A percentile compares a stretch with the other conserved stretches of the same genome.
These are phyloP conservation scores for Stenodera caucasica DNA, from an alignment of 2,888 invertebrate species.

Conservation along the genomic window DNA sequence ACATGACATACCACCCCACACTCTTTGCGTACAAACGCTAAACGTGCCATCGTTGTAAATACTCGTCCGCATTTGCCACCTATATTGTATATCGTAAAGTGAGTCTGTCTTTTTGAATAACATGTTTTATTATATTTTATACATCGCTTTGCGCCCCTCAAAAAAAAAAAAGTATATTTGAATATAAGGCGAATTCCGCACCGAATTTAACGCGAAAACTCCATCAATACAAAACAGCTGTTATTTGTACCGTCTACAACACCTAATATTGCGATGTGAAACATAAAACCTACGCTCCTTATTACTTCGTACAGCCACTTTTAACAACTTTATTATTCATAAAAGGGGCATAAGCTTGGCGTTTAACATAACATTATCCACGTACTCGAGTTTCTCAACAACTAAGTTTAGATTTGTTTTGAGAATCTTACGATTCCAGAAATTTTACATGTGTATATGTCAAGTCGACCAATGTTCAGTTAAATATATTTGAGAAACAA, in stretches of 20 bases:
- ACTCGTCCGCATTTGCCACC: constrained; percentile 24
- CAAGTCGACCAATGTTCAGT: neutral
- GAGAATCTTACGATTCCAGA: neutral
- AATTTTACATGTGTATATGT: neutral
- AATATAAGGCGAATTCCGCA: constrained; percentile 8
- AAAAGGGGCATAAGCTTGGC: constrained; percentile 30
- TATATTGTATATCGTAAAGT: constrained; percentile 26
- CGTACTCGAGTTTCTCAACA: constrained; percentile 2
- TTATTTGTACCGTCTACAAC: constrained; percentile 40
- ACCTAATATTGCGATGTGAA: constrained; percentile 42
- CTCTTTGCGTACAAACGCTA: constrained; percentile 41
- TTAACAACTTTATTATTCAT: constrained; percentile 44
- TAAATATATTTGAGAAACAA: constrained; percentile 2
- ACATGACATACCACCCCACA: constrained; percentile 53
- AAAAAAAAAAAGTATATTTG: constrained; percentile 13
- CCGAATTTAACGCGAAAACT: constrained; percentile 41
- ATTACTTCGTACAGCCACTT: constrained; percentile 37
- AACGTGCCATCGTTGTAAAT: constrained; percentile 31
- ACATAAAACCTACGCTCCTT: constrained; percentile 40
- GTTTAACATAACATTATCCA: constrained; percentile 21
- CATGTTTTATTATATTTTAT: constrained; percentile 42
- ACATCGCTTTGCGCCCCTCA: constrained; percentile 40
- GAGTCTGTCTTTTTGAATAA: constrained; percentile 39
- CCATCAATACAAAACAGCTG: constrained; percentile 42
- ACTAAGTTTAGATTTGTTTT: neutral